Conservation (phyloP, 1,140 invertebrate genomes). For the Drosophila ironensis region DNA sequence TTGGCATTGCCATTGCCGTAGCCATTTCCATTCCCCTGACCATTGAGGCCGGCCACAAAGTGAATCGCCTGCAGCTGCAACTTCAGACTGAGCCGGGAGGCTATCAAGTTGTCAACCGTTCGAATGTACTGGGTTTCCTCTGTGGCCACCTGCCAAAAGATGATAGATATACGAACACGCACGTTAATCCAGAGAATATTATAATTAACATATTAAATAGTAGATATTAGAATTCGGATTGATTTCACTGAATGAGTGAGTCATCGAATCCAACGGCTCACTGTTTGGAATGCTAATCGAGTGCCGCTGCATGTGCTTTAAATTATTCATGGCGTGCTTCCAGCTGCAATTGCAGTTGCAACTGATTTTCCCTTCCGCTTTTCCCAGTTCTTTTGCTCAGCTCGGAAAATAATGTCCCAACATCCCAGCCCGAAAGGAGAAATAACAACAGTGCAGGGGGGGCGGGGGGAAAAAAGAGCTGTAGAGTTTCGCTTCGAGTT, state of each 20-base stretch:
- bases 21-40: slow-evolving; percentile 45
- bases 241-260: too few relatives aligned
- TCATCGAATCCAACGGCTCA: slow-evolving; percentile 15
- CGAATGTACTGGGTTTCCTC: slow-evolving; percentile 78
- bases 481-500: slow-evolving; percentile 48
- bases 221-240: too few relatives aligned
- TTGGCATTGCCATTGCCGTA: slow-evolving; percentile 35
- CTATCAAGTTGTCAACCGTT: slow-evolving; percentile 74
- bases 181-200: too few relatives aligned
- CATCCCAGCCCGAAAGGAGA: slow-evolving; percentile 21
- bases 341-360: slow-evolving; percentile 49
- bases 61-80: slow-evolving; percentile 77
- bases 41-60: slow-evolving; percentile 54
- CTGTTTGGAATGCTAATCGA: slow-evolving; percentile 42
- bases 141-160: slow-evolving; percentile 45
- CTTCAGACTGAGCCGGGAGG: slow-evolving; percentile 79
- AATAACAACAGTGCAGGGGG: slow-evolving; percentile 13
- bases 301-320: slow-evolving; percentile 39
- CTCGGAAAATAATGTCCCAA: slow-evolving; percentile 57
- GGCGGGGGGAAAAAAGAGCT: background rate
- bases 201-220: background rate
- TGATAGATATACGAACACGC: background rate
- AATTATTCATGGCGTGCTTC: slow-evolving; percentile 60
- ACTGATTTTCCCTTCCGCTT: slow-evolving; percentile 74
- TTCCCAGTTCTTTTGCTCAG: slow-evolving; percentile 7